phyloP scores from a whole-genome alignment of 2,113 vertebrate species.

The Myiozetetes cayanensis region DNA sequence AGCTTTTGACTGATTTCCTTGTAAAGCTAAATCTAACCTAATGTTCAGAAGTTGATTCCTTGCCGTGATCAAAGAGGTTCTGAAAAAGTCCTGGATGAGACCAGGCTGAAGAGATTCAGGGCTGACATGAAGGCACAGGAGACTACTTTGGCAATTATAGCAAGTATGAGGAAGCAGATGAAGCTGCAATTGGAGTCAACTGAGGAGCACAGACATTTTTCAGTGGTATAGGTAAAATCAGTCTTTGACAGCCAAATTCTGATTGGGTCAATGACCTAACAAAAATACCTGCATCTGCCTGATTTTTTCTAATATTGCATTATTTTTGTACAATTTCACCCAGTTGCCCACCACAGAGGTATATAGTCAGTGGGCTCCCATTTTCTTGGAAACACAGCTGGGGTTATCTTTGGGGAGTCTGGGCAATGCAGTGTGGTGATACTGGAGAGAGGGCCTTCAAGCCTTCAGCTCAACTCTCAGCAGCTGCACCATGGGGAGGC shows the following conservation, averaged over 20 bases:
- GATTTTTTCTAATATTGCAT: not conserved
- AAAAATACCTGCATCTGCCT: not conserved
- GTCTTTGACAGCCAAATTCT: not conserved
- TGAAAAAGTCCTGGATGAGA: not conserved
- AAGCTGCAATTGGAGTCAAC: not conserved
- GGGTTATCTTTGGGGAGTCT: not conserved
- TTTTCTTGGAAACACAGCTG: not conserved
- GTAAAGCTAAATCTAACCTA: not conserved
- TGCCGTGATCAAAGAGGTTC: not conserved
- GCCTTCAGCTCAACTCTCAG: not conserved
- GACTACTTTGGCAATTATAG: not conserved
- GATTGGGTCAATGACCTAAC: not conserved
- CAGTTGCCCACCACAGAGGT: not conserved
- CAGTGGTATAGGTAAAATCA: not conserved
- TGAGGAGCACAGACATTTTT: not conserved
- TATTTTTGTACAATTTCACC: not conserved
- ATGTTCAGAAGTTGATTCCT: not conserved
- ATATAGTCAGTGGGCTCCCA: not conserved
- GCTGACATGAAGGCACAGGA: not conserved
- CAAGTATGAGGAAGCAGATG: not conserved
- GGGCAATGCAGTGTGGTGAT: rapidly evolving
- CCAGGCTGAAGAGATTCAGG: not conserved
- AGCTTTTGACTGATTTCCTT: not conserved
- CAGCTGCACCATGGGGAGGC: rapidly evolving
- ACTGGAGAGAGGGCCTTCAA: not conserved